Evolutionary conservation across 2,113 vertebrate species (phyloP).

Genomic region (Ardeotis arabs): DNA sequence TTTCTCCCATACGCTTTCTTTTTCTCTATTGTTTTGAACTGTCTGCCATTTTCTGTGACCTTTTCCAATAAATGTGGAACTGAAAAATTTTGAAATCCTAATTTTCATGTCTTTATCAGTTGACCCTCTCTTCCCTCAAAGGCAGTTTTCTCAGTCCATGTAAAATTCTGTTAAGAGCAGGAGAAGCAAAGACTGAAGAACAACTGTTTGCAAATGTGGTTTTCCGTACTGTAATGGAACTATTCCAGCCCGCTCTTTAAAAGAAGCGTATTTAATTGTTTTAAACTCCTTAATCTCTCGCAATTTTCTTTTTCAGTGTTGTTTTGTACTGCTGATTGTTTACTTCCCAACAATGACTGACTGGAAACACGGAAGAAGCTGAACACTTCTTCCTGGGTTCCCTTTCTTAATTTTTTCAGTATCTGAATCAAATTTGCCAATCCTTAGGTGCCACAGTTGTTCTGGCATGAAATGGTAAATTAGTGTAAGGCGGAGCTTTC

Average conservation of each 20-base stretch:
- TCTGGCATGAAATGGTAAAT: background rate
- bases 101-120: slow-evolving; percentile 3
- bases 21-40: background rate
- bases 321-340: background rate
- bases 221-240: background rate
- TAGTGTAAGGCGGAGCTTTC: background rate
- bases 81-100: background rate
- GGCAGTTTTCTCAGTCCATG: background rate
- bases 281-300: background rate
- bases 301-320: background rate
- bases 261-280: background rate
- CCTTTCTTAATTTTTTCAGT: background rate
- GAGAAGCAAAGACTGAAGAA: background rate
- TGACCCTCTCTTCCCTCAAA: background rate
- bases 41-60: slow-evolving; percentile 28
- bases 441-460: background rate
- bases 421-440: background rate
- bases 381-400: background rate
- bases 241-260: background rate
- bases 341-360: background rate
- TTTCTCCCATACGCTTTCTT: background rate
- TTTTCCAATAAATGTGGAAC: slow-evolving; percentile 53
- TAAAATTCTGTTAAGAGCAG: background rate
- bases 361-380: background rate
- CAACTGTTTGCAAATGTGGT: background rate